phyloP scores from a whole-genome alignment of 2,888 invertebrate genomes.

The Papilio demoleus region DNA sequence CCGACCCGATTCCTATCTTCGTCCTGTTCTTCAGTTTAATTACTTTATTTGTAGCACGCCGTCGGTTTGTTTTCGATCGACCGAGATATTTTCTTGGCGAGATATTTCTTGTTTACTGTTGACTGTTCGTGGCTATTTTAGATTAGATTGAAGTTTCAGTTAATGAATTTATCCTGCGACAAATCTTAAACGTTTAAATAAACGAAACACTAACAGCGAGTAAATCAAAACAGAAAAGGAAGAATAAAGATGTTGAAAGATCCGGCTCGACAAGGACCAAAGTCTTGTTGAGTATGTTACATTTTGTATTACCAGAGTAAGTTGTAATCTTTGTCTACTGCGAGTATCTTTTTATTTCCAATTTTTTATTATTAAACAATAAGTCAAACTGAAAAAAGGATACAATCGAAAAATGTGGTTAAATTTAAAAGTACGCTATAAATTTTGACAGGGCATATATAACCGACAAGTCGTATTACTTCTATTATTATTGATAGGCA shows the following conservation, averaged over 20 bases:
- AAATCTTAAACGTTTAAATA: no score
- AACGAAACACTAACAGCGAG: no score
- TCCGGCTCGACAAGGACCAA: no score
- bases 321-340: no score
- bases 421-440: not conserved
- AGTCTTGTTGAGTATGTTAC: no score
- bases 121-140: not conserved
- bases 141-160: not conserved
- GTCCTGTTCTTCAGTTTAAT: constrained; percentile 49
- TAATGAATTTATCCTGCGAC: not conserved
- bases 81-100: constrained; percentile 19
- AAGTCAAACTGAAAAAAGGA: no score
- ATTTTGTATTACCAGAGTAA: no score
- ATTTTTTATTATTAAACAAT: no score
- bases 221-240: no score
- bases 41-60: constrained; percentile 48
- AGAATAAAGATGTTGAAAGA: no score
- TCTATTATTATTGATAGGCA: constrained; percentile 12
- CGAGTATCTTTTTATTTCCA: no score
- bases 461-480: constrained; percentile 1
- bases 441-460: not conserved
- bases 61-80: constrained; percentile 25
- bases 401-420: not conserved
- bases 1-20: constrained; percentile 48
- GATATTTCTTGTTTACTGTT: constrained; percentile 11